Evolutionary conservation across 2,113 vertebrate species (phyloP).

Genomic region (Gila orcuttii): DNA sequence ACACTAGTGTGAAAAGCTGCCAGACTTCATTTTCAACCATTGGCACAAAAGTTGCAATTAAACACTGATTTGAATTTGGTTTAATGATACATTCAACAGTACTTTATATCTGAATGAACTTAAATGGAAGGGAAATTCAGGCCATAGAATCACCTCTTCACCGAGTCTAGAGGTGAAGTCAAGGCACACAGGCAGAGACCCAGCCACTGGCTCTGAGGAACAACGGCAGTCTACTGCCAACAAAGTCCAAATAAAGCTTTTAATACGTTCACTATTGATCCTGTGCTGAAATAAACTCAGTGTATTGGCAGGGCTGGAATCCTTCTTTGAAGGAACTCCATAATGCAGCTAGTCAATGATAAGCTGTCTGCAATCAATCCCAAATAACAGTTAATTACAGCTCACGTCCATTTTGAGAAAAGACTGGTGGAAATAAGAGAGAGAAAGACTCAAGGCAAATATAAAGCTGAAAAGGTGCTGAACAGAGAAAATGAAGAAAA

Average conservation of each 20-base stretch:
- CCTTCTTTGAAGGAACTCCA: constrained; percentile 81
- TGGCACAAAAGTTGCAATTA: neutral
- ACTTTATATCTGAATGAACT: constrained; percentile 27
- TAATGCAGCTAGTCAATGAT: constrained; percentile 83
- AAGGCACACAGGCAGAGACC: constrained; percentile 44
- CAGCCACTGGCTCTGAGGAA: constrained; percentile 55
- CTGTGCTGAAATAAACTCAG: constrained; percentile 78
- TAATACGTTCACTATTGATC: constrained; percentile 79
- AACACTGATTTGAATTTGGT: neutral
- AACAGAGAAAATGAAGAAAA: constrained; percentile 47
- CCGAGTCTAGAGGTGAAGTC: neutral
- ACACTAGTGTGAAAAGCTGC: neutral
- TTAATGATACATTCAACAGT: neutral
- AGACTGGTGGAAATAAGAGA: constrained; percentile 27
- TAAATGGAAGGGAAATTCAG: constrained; percentile 7
- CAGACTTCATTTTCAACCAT: neutral
- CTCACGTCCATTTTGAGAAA: constrained; percentile 70
- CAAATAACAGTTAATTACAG: constrained; percentile 83
- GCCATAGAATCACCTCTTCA: neutral
- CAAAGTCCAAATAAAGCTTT: constrained; percentile 81
- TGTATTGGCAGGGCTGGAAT: constrained; percentile 80
- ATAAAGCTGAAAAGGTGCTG: constrained; percentile 46
- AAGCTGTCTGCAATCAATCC: constrained; percentile 82
- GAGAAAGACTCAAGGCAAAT: constrained; percentile 58
- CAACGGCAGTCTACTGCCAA: constrained; percentile 69